phyloP scores from a whole-genome alignment of 1,140 invertebrate genomes.

The Goniozus legneri region DNA sequence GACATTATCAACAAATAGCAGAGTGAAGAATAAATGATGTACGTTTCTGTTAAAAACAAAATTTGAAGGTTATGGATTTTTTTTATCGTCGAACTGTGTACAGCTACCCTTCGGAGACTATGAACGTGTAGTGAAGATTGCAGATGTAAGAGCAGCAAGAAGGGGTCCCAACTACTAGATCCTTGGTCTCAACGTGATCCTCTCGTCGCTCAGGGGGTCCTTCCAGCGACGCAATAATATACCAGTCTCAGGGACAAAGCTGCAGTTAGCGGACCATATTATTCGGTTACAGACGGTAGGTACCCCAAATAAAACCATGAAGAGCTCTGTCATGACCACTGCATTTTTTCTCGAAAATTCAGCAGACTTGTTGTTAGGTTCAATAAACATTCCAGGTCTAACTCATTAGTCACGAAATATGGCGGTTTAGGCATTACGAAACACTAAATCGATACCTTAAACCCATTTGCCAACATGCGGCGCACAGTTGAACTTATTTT shows the following conservation, averaged over 20 bases:
- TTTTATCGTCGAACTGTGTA: conserved; percentile 16
- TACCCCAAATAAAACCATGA: conserved; percentile 48
- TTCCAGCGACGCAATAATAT: conserved; percentile 37
- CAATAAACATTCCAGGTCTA: too few relatives aligned
- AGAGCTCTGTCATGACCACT: conserved; percentile 21
- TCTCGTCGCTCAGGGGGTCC: conserved; percentile 17
- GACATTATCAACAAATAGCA: too few relatives aligned
- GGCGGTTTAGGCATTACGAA: too few relatives aligned
- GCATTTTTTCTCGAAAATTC: conserved; percentile 25
- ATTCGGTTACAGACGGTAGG: conserved; percentile 33
- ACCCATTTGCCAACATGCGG: too few relatives aligned
- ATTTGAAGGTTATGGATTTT: conserved; percentile 5
- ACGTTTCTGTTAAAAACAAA: conserved; percentile 10
- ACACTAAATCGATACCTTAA: too few relatives aligned
- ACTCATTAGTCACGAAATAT: too few relatives aligned
- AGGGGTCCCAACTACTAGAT: too few relatives aligned
- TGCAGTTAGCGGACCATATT: conserved; percentile 34
- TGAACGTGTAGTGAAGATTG: not conserved
- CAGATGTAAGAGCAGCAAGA: conserved; percentile 11
- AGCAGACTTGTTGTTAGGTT: too few relatives aligned
- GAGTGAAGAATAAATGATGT: too few relatives aligned
- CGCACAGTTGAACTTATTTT: too few relatives aligned
- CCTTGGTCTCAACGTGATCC: too few relatives aligned
- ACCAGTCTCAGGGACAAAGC: conserved; percentile 44
- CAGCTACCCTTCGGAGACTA: conserved; percentile 9